Base-by-base conservation (phyloP, 2,113 vertebrate genomes). In the Paedocypris sp. region DNA sequence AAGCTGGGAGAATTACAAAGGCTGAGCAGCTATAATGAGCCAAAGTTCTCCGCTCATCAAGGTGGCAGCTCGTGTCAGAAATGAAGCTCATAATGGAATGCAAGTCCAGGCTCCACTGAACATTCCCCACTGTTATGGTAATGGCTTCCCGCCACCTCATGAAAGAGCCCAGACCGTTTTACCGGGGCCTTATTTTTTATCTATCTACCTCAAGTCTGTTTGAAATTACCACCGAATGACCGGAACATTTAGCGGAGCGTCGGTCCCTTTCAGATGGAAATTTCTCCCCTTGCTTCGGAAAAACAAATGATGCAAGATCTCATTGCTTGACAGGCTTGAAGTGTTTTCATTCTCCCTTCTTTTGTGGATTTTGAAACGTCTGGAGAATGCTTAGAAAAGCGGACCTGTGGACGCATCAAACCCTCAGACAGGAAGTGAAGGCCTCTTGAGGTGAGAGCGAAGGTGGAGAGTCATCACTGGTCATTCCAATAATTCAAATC, bases 1-100 rank as follows among this genome's bases (percentile, higher is more conserved):
- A 72, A 70, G 71, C 63, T 75, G 75, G 68, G 63, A 12, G 64
- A 64, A 73, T 82, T 80, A 74, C 62, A 79, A 73, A 82, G 72
- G 64, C 74, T 74, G 68, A 36, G 18, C 61, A 67, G 70, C 72
- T 79, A 81, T 82, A 83, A 83, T 83, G 83, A 85, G 76, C 51
- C 65, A 39, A 64, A 15, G 36, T 67, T 63, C 75, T 73, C 69
- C 73, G 62, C 75, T 69, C 70, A 56, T 49, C 19, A 50, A 73
- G 70, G 66, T 64, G 67, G 70, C 57, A 63, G 66, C 69, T 18
- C 43, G 70, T 79, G 76, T 80, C 70, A 76, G 73, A 71, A 76
- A 76, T 70, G 67, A 67, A 71, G 61, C 76, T 78, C 62, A 62
- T 77, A 64, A 81, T 79, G 79, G 76, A 73, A 66, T 64, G 70